phyloP scores from a whole-genome alignment of 2,888 invertebrate genomes.

The Pandemis cinnamomeana region DNA sequence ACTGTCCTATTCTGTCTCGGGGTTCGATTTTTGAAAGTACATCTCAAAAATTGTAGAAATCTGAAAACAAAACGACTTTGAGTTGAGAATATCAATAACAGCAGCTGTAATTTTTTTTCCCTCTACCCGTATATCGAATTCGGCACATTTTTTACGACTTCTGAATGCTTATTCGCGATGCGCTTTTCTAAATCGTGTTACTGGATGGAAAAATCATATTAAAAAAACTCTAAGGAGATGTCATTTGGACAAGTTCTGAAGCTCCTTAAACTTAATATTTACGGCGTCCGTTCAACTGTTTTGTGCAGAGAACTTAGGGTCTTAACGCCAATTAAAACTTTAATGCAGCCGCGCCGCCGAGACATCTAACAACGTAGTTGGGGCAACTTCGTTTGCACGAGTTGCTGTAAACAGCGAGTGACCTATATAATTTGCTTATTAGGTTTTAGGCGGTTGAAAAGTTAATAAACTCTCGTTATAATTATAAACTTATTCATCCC shows the following conservation, averaged over 20 bases:
- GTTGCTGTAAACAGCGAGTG: not conserved
- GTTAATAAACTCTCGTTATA: not conserved
- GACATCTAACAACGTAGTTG: constrained; percentile 2
- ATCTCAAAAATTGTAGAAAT: too few relatives aligned
- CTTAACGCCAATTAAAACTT: constrained; percentile 7
- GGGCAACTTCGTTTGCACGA: constrained; percentile 1
- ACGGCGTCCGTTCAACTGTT: not conserved
- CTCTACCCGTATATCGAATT: too few relatives aligned
- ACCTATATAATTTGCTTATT: not conserved
- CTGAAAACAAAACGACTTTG: too few relatives aligned
- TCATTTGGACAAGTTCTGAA: not conserved
- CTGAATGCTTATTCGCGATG: too few relatives aligned
- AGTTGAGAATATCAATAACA: too few relatives aligned
- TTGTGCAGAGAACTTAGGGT: not conserved
- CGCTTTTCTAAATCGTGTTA: not conserved
- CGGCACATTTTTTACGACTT: too few relatives aligned
- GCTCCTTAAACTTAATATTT: not conserved
- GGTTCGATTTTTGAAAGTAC: too few relatives aligned
- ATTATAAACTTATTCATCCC: too few relatives aligned
- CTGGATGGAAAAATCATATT: not conserved
- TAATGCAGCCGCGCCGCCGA: not conserved
- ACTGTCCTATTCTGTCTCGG: too few relatives aligned
- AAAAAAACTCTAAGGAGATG: not conserved
- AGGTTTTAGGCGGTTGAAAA: not conserved
- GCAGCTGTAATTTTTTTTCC: too few relatives aligned